Percentiles rank a stretch among this genome's conserved stretches.
Evolutionary conservation across 1,140 invertebrate species (phyloP).

Genomic region (Drosophila melanogaster): DNA sequence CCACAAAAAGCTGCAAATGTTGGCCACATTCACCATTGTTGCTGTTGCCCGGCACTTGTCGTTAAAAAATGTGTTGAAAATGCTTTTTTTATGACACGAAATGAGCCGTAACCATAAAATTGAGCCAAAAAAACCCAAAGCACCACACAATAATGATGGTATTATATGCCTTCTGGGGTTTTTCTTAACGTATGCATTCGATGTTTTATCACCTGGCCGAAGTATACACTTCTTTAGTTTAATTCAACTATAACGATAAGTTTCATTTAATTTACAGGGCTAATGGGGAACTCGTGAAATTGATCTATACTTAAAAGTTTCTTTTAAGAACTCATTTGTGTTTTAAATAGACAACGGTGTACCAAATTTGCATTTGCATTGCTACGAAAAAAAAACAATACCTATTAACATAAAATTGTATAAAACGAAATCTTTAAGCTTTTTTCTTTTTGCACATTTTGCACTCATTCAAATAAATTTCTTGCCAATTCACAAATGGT

Average conservation of each 20-base stretch:
- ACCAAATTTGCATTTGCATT: no score
- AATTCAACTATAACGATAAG: neutral
- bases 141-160: constrained; percentile 57
- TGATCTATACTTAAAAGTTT: neutral
- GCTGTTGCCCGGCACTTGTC: constrained; percentile 63
- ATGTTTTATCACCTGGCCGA: constrained; percentile 41
- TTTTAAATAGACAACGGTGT: no score
- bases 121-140: constrained; percentile 40
- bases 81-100: constrained; percentile 77
- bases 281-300: neutral
- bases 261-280: no score
- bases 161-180: constrained; percentile 25
- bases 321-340: no score
- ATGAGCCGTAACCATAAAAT: constrained; percentile 74
- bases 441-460: no score
- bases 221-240: neutral
- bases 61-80: constrained; percentile 80
- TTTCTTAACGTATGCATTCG: neutral
- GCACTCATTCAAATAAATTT: neutral
- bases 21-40: constrained; percentile 63
- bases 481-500: constrained; percentile 6
- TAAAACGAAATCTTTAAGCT: no score
- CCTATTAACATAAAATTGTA: no score
- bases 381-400: no score
- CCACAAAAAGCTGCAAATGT: constrained; percentile 72